Evolutionary conservation across 2,797 vertebrate genomes (phyloP).

Genomic region (Sebastes iracundus): DNA sequence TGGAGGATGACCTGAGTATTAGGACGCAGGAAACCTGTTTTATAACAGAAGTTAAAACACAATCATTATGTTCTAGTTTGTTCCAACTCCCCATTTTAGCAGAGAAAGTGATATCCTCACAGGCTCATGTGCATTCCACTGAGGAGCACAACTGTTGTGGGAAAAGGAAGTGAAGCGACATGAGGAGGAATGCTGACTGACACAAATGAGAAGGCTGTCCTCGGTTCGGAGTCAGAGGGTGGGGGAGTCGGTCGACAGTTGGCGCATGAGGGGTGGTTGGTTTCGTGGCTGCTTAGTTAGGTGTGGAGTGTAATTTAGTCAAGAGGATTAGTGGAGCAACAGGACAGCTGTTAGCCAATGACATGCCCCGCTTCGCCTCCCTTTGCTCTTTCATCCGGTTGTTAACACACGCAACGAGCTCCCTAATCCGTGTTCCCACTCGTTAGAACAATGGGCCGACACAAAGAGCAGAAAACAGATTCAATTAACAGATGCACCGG

Average conservation of each 20-base stretch:
- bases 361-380: constrained; percentile 71
- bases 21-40: constrained; percentile 45
- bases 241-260: constrained; percentile 75
- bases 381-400: constrained; percentile 81
- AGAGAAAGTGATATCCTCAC: constrained; percentile 56
- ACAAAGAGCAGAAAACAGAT: constrained; percentile 73
- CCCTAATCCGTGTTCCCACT: constrained; percentile 82
- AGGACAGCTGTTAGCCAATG: constrained; percentile 83
- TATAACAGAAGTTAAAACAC: constrained; percentile 10
- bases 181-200: constrained; percentile 79
- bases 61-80: background rate
- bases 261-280: constrained; percentile 74
- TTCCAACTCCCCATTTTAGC: constrained; percentile 7
- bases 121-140: constrained; percentile 45
- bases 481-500: constrained; percentile 74
- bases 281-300: constrained; percentile 78
- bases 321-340: constrained; percentile 82
- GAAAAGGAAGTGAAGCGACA: constrained; percentile 71
- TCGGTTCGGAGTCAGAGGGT: constrained; percentile 51
- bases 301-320: constrained; percentile 84
- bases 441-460: constrained; percentile 77
- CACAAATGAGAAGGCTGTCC: constrained; percentile 82
- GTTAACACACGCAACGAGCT: constrained; percentile 79
- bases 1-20: constrained; percentile 48
- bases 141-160: constrained; percentile 70